Evolutionary conservation across 2,888 invertebrate genomes (phyloP), one percentile per base, ranked within the genome.

Genomic region (Ectropis crepuscularia): DNA sequence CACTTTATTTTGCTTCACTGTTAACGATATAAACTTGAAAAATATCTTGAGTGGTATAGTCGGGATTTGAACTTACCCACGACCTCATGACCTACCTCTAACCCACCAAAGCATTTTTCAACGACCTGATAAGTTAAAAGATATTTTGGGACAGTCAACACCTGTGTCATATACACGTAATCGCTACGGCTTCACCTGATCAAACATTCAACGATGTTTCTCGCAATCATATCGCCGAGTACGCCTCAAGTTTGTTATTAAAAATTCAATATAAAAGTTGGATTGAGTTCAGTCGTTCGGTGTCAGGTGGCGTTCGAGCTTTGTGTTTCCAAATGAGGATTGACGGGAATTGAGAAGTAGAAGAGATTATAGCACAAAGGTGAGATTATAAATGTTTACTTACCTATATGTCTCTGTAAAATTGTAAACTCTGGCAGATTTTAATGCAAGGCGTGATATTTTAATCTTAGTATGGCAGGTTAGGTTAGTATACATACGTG

Each of bases 241-340:
- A 53, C 53, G 49, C 43, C 48, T 48, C 53, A 72, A 72, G 66
- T 72, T 70, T 49, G 47, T 62, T 72, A 72, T 72, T 72, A 70
- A 72, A 72, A 69, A 69, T 70, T 70, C 70, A 69, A 72, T 72
- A 70, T 65, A 60, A 72, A 72, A 72, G 72, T 72, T 72, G 72
- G 51, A 72, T 70, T 68, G 70, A 69, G 72, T 69, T 53, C 50
- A 53, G 62, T 53, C 53, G 42, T 60, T 68, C 63, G 49, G 53
- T 48, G 61, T 51, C 63, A 50, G 62, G 61, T 57, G 65, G 59
- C 50, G 7, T 36, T 48, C 51, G 53, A 48, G 58, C 51, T 53
- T 53, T 55, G 46, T 65, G 55, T 53, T 61, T 47, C 28, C 53
- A 51, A 45, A 58, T 67, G 59, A 58, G 62, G 37, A 54, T 57